These are phyloP conservation scores for Hylia prasina DNA, from an alignment of 2,113 vertebrate species.

Conservation along the genomic window DNA sequence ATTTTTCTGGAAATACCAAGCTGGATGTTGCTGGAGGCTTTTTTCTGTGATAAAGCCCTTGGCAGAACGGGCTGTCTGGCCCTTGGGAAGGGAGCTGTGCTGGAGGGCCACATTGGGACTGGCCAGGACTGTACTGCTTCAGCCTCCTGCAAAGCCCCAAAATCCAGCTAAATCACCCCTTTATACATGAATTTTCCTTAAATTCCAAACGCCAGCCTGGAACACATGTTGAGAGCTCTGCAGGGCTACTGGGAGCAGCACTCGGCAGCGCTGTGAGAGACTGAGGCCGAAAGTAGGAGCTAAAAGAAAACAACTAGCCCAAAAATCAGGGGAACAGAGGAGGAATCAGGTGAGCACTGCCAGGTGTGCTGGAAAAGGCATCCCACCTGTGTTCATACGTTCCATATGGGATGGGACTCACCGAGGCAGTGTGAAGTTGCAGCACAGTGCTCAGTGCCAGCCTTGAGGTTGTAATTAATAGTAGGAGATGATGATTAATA, in stretches of 20 bases:
- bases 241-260: accelerated
- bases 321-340: not conserved
- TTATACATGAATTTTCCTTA: accelerated
- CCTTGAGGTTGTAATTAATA: not conserved
- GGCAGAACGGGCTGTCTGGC: not conserved
- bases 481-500: not conserved
- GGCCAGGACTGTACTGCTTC: accelerated
- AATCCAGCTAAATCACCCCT: not conserved
- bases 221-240: not conserved
- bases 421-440: accelerated
- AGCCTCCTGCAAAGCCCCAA: not conserved
- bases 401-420: accelerated
- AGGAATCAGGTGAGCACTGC: accelerated
- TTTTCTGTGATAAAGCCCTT: not conserved
- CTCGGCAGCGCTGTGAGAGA: not conserved
- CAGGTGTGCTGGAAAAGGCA: accelerated
- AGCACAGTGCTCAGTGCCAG: accelerated
- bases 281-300: not conserved
- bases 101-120: accelerated
- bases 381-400: accelerated
- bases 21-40: not conserved
- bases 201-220: accelerated
- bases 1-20: not conserved
- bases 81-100: not conserved
- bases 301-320: accelerated